Percentiles rank a stretch among this genome's conserved stretches.
Conservation (phyloP, 2,113 vertebrate genomes). For the Pollimyrus isidori region DNA sequence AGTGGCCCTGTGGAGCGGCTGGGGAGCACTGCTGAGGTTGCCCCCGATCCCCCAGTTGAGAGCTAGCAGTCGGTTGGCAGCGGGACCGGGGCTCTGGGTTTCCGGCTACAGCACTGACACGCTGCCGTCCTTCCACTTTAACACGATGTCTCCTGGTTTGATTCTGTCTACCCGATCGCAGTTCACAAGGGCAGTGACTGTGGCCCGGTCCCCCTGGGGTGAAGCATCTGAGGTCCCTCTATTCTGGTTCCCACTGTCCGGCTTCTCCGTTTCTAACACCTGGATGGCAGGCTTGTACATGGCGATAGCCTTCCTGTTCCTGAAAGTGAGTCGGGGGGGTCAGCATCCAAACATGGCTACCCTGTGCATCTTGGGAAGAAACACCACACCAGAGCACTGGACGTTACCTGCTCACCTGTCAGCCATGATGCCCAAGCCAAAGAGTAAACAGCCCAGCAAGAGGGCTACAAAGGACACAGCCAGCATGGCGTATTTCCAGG, state of each 20-base stretch:
- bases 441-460: constrained; percentile 64
- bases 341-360: neutral
- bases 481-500: constrained; percentile 65
- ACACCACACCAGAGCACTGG: neutral
- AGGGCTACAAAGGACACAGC: constrained; percentile 39
- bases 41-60: neutral
- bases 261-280: constrained; percentile 31
- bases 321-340: constrained; percentile 35
- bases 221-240: neutral
- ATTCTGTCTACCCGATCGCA: neutral
- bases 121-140: constrained; percentile 67
- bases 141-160: constrained; percentile 45
- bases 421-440: constrained; percentile 60
- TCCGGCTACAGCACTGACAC: constrained; percentile 50
- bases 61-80: neutral
- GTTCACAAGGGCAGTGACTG: neutral
- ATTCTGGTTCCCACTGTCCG: constrained; percentile 32
- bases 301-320: constrained; percentile 60
- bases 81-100: neutral
- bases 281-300: constrained; percentile 32
- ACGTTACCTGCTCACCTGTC: constrained; percentile 67
- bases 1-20: neutral
- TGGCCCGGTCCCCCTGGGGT: neutral
- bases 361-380: neutral
- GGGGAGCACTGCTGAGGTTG: neutral